Base-by-base conservation (phyloP, 2,888 invertebrate species). In the Salticus scenicus region DNA sequence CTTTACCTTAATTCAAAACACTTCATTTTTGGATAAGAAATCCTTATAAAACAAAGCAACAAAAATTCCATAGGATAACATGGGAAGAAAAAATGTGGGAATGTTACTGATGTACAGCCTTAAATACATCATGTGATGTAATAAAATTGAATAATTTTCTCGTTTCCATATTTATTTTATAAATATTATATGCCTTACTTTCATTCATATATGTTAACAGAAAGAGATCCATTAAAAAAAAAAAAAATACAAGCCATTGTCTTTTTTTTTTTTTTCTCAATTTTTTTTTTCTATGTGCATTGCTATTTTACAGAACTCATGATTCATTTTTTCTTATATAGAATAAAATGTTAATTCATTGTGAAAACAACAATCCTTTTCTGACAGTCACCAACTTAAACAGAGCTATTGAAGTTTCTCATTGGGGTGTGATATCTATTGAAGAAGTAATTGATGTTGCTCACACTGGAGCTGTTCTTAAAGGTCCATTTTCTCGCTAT, bases 361-460 rank as follows among this genome's bases (percentile, higher is more conserved):
- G 95, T 91, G 99, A 98, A 92, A 99, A 98, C 91, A 98, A 98
- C 91, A 94, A 96, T 57, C 98, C 99, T 37, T 99, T 99, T 92
- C 92, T 99, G 88, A 96, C 97, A n/a, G 97, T 98, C 0, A 96
- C 96, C 0, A 93, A 94, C 67, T 91, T 99, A 89, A 95, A 96
- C 89, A 94, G 99, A 71, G 92, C 94, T 0, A 95, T 99, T 89
- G 99, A 99, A 92, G 94, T 99, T 1, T 99, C 99, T 0, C 99
- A 99, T 91, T 99, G 99, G 99, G 99, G 99, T 10, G 98, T 99
- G 90, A 96, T 99, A 89, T 99, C 99, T 28, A 94, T 99, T 0
- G 98, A 99, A 91, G 99, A 99, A 91, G 94, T 95, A 8, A 94
- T 99, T 89, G 97, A 98, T 91, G 93, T 99, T 88, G 93, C 95